phyloP scores from a whole-genome alignment of 2,888 invertebrate genomes.

The Agrochola lota region DNA sequence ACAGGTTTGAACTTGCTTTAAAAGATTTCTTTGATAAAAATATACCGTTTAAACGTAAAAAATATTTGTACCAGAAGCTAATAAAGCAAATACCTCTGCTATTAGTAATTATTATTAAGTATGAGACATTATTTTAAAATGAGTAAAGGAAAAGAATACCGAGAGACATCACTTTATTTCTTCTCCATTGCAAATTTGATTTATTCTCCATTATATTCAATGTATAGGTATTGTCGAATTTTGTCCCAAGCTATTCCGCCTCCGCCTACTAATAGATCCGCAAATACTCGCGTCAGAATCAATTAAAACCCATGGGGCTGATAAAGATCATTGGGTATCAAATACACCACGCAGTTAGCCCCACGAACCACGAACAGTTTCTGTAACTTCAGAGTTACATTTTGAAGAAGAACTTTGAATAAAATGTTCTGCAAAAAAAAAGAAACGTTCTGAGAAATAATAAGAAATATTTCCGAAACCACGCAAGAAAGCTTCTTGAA shows the following conservation, averaged over 20 bases:
- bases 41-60: neutral
- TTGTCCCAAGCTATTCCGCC: neutral
- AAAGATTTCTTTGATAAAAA: neutral
- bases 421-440: neutral
- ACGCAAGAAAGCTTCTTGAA: too few species aligned
- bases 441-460: too few species aligned
- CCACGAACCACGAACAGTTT: neutral
- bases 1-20: neutral
- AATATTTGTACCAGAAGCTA: neutral
- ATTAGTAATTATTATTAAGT: too few species aligned
- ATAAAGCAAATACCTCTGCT: neutral
- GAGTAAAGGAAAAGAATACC: neutral
- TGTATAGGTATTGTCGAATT: neutral
- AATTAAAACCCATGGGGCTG: neutral
- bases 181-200: neutral
- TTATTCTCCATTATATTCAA: neutral
- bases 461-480: too few species aligned
- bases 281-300: neutral
- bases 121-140: neutral
- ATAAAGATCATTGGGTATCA: neutral
- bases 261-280: neutral
- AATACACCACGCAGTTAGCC: neutral
- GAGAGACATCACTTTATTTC: neutral
- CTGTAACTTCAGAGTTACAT: constrained; percentile 3
- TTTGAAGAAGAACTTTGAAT: constrained; percentile 10